These are phyloP conservation scores for Tipula unca DNA, from an alignment of 2,888 invertebrate species.

Conservation along the genomic window DNA sequence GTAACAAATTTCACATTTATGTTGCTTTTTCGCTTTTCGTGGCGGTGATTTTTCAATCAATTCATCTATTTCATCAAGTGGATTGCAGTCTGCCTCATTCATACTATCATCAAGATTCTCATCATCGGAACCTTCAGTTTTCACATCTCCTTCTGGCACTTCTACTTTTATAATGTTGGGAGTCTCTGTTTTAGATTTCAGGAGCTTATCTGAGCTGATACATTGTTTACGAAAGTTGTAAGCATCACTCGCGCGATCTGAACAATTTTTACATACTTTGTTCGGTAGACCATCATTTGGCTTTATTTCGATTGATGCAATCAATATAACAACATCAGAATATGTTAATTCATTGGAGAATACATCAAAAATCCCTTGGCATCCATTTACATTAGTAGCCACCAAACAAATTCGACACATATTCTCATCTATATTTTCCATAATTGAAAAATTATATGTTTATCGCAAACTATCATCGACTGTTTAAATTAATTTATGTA, in stretches of 20 bases:
- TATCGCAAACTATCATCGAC: not conserved
- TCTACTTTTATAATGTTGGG: slow-evolving; percentile 23
- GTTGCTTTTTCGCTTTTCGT: slow-evolving; percentile 21
- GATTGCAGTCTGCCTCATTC: not conserved
- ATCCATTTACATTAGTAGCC: not conserved
- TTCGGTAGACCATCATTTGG: slow-evolving; percentile 50
- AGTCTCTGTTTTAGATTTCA: slow-evolving; percentile 33
- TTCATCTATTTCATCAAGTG: not conserved
- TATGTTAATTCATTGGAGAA: not conserved
- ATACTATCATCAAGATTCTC: slow-evolving; percentile 22
- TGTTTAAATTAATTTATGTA: not conserved
- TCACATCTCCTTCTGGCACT: slow-evolving; percentile 24
- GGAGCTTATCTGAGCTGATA: slow-evolving; percentile 40
- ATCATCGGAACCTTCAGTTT: slow-evolving; percentile 24
- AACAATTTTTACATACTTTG: slow-evolving; percentile 49
- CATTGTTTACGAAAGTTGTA: slow-evolving; percentile 45
- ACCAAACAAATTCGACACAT: not conserved
- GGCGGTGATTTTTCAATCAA: not conserved
- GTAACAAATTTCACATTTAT: slow-evolving; percentile 42
- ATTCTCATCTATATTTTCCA: not conserved
- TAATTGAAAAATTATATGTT: not conserved
- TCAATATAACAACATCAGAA: not conserved
- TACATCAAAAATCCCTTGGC: not conserved
- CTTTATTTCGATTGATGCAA: not conserved
- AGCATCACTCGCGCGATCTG: slow-evolving; percentile 43